These are phyloP conservation scores for Lasioglossum malachurum DNA, from an alignment of 2,888 invertebrate species.

Conservation along the genomic window DNA sequence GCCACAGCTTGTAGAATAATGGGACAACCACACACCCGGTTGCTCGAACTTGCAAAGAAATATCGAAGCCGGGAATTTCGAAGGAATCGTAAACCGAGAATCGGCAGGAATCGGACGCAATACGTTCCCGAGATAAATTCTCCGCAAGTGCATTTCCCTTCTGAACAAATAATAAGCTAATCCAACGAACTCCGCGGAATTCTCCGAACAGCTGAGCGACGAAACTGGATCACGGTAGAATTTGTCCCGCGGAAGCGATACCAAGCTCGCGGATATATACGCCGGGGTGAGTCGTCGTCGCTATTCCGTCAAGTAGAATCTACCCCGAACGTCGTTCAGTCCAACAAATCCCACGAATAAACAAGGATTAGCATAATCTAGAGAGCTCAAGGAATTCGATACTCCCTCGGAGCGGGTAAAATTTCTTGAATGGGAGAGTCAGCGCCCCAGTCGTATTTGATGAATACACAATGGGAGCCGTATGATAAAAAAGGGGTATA, in stretches of 20 bases:
- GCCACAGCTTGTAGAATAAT: too few species aligned
- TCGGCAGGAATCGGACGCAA: too few species aligned
- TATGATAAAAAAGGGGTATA: slow-evolving; percentile 17
- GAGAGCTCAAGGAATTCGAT: slow-evolving; percentile 6
- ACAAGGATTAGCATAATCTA: slow-evolving; percentile 12
- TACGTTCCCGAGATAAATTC: too few species aligned
- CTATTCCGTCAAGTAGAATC: neutral
- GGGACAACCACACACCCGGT: too few species aligned
- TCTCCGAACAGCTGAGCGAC: neutral
- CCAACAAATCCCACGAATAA: neutral
- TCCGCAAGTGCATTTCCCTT: too few species aligned
- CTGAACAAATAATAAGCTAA: neutral
- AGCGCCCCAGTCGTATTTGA: slow-evolving; percentile 9
- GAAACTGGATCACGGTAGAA: neutral
- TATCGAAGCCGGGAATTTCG: too few species aligned
- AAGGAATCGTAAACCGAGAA: too few species aligned
- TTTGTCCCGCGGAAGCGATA: neutral
- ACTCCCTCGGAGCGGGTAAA: neutral
- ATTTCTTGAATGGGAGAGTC: slow-evolving; percentile 8
- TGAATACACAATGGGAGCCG: slow-evolving; percentile 18
- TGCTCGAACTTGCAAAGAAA: too few species aligned
- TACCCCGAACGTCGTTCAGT: neutral
- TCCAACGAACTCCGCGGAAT: neutral
- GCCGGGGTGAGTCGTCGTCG: neutral
- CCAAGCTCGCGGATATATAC: neutral